phyloP scores from a whole-genome alignment of 30 jellyfish, hydroid and myxozoan genomes.

The Rhopilema esculentum region DNA sequence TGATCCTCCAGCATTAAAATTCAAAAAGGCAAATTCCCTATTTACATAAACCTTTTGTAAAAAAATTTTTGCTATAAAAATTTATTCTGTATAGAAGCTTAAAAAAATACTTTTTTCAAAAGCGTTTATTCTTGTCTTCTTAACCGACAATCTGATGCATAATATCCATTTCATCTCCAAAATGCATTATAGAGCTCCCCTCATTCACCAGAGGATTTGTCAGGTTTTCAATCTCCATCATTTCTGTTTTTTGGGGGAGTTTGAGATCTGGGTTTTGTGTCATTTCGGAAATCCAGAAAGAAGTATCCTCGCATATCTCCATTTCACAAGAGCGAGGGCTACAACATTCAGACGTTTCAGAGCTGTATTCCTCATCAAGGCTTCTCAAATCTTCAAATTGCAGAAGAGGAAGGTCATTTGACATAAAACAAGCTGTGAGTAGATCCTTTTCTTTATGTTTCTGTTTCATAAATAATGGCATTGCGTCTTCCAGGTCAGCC shows the following conservation, averaged over 20 bases:
- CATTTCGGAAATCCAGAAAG: slow-evolving; percentile 44
- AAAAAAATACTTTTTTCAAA: too few species aligned
- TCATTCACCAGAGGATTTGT: background rate
- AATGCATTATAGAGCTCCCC: background rate
- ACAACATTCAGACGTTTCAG: slow-evolving; percentile 15
- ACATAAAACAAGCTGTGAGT: slow-evolving; percentile 39
- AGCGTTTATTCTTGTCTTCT: background rate
- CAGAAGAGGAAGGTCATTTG: slow-evolving; percentile 53
- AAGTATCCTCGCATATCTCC: slow-evolving; percentile 5
- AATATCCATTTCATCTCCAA: slow-evolving; percentile 19
- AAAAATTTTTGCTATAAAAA: too few species aligned
- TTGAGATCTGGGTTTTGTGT: slow-evolving; percentile 22
- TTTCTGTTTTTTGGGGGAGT: background rate
- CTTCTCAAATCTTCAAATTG: slow-evolving; percentile 31
- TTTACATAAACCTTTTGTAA: too few species aligned
- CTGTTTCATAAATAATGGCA: background rate
- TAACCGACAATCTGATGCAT: background rate
- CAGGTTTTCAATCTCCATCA: background rate
- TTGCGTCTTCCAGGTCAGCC: background rate
- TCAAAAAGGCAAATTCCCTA: too few species aligned
- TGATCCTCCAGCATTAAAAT: too few species aligned
- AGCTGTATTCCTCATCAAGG: slow-evolving; percentile 22
- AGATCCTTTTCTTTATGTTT: slow-evolving; percentile 16
- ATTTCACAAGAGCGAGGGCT: slow-evolving; percentile 36
- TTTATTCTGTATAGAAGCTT: background rate